Base-by-base conservation (phyloP, 2,888 invertebrate species). In the Trichogramma dendrolimi region DNA sequence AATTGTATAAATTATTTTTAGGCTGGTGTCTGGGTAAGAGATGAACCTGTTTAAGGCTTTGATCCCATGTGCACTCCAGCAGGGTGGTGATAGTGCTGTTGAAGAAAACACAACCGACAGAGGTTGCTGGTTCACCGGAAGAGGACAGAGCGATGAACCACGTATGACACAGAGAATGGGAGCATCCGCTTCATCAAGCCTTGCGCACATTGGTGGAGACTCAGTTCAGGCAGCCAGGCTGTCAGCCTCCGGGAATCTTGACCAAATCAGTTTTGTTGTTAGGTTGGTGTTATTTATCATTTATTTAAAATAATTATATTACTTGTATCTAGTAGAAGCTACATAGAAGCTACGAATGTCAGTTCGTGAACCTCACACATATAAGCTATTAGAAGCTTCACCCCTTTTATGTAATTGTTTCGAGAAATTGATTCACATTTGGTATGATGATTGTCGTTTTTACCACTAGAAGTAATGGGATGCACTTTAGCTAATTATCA, bases 41-140 rank as follows among this genome's bases (percentile, higher is more conserved):
- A 84, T 84, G 84, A 84, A 83, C 80, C 79, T 84, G 78, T 83
- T 83, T 76, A 81, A 83, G 77, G 82, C 82, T 72, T 75, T 84
- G 70, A 82, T 83, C 72, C 83, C 83, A 75, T 84, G 84, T 81
- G 83, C 83, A 76, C 80, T 83, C 79, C 82, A 83, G 80, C 81
- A 82, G 79, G 81, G 81, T 73, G 75, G 75, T 64, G 73, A 75
- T 68, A 77, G 72, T 71, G 75, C 71, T 69, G 70, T 67, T 65
- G 66, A 69, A 67, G 67, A 67, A 67, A 66, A 67, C 63, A 67
- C 63, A 62, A 70, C 65, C 63, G 69, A 69, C 60, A 69, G 70
- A 11, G 70, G 74, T 72, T 77, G 77, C 70, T 77, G 77, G 77
- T 77, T 74, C 66, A 70, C 72, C 61, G 72, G 73, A 70, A 75